Evolutionary conservation across 2,888 invertebrate genomes (phyloP).

Genomic region (Heliconius sara): DNA sequence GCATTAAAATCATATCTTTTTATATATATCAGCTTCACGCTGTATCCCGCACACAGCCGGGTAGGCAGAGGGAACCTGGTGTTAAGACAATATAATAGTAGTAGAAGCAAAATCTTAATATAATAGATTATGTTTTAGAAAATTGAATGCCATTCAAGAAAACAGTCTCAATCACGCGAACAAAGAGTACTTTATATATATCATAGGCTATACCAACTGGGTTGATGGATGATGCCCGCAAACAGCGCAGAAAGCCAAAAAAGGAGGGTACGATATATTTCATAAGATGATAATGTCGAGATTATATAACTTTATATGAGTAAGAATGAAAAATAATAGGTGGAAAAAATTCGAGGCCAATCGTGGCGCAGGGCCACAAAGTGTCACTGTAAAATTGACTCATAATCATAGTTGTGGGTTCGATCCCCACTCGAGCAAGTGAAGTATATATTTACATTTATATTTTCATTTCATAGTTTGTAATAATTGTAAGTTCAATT

Average conservation of each 20-base stretch:
- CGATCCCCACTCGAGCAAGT: no score
- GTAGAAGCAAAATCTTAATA: not conserved
- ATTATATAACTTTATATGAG: slow-evolving; percentile 27
- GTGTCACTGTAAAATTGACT: no score
- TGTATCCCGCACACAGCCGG: no score
- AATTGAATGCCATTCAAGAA: slow-evolving; percentile 20
- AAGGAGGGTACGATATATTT: slow-evolving; percentile 29
- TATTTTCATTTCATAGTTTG: no score
- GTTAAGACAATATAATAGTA: no score
- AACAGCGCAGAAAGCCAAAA: slow-evolving; percentile 41
- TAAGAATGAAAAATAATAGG: slow-evolving; percentile 1
- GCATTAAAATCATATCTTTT: no score
- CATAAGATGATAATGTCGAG: slow-evolving; percentile 41
- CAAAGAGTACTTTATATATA: slow-evolving; percentile 32
- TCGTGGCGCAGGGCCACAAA: no score
- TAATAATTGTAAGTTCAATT: not conserved
- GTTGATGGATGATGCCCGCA: slow-evolving; percentile 47
- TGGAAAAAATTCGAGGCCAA: not conserved
- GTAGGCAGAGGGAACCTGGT: no score
- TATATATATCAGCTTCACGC: no score
- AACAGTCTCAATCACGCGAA: slow-evolving; percentile 40
- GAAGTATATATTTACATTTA: no score
- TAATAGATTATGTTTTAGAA: slow-evolving; percentile 7
- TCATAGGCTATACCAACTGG: slow-evolving; percentile 31
- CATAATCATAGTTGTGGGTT: no score